These are phyloP conservation scores for Drosophila paranaensis DNA, from an alignment of 2,888 invertebrate genomes.

Conservation along the genomic window DNA sequence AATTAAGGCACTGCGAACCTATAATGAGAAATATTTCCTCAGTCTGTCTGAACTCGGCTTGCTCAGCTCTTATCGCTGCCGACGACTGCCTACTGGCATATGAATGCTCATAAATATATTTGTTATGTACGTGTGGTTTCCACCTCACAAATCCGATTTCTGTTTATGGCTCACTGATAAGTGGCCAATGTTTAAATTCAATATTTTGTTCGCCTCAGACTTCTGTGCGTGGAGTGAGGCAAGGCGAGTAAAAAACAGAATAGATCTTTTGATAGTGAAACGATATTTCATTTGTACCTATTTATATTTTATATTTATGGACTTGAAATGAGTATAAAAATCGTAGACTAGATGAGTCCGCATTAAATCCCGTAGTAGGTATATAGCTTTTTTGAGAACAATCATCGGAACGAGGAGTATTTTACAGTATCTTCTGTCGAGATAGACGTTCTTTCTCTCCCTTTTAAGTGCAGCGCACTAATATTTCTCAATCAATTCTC, in stretches of 20 bases:
- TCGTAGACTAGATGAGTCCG: too few species aligned
- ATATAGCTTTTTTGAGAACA: too few species aligned
- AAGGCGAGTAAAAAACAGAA: background rate
- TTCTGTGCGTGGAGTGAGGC: background rate
- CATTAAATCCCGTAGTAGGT: too few species aligned
- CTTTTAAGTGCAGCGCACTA: background rate
- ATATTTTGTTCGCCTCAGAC: background rate
- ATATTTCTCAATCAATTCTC: conserved; percentile 1
- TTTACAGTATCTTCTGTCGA: background rate
- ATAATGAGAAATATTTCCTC: conserved; percentile 9
- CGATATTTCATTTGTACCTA: background rate
- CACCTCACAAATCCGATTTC: background rate
- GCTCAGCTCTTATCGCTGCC: conserved; percentile 16
- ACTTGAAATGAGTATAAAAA: too few species aligned
- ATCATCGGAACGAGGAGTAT: background rate
- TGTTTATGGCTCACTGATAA: conserved; percentile 10
- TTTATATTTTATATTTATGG: background rate
- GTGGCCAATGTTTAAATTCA: background rate
- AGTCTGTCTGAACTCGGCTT: background rate
- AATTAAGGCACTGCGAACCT: conserved; percentile 2
- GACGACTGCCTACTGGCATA: background rate
- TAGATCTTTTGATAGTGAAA: background rate
- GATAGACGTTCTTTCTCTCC: background rate
- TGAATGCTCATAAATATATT: background rate
- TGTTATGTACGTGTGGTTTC: conserved; percentile 5